Percentiles rank a stretch among this genome's conserved stretches.
phyloP scores from a whole-genome alignment of 2,888 invertebrate genomes.

The Cephus rjabovi region DNA sequence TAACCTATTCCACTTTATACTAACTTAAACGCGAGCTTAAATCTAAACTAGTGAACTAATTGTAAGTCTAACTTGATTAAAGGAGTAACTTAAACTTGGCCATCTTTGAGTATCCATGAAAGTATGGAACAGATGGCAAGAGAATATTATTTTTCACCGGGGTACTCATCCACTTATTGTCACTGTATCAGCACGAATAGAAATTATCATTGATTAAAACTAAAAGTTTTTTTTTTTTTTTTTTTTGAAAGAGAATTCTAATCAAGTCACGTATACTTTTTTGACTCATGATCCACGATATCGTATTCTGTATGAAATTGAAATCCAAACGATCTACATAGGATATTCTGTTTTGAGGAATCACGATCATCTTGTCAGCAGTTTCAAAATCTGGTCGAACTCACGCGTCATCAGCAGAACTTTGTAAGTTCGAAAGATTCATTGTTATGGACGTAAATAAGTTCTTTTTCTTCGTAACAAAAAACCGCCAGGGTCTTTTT shows the following conservation, averaged over 20 bases:
- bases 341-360: not conserved
- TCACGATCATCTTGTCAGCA: not conserved
- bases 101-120: slow-evolving; percentile 1
- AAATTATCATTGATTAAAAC: slow-evolving; percentile 12
- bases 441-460: not conserved
- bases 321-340: not conserved
- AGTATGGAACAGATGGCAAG: slow-evolving; percentile 3
- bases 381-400: not conserved
- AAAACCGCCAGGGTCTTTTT: not conserved
- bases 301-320: not conserved
- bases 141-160: slow-evolving; percentile 19
- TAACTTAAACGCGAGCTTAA: slow-evolving; percentile 9
- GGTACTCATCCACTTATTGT: slow-evolving; percentile 27
- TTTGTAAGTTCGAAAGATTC: not conserved
- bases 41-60: slow-evolving; percentile 10
- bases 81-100: slow-evolving; percentile 12
- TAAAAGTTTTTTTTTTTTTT: not conserved
- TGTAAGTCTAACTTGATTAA: slow-evolving; percentile 12
- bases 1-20: slow-evolving; percentile 1
- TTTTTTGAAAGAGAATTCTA: not conserved
- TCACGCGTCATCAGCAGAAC: not conserved
- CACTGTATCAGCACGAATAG: slow-evolving; percentile 16
- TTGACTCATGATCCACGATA: not conserved
- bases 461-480: not conserved
- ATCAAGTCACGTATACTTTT: not conserved